These are phyloP conservation scores for Acromyrmex echinatior DNA, from an alignment of 1,140 invertebrate species.

Conservation along the genomic window DNA sequence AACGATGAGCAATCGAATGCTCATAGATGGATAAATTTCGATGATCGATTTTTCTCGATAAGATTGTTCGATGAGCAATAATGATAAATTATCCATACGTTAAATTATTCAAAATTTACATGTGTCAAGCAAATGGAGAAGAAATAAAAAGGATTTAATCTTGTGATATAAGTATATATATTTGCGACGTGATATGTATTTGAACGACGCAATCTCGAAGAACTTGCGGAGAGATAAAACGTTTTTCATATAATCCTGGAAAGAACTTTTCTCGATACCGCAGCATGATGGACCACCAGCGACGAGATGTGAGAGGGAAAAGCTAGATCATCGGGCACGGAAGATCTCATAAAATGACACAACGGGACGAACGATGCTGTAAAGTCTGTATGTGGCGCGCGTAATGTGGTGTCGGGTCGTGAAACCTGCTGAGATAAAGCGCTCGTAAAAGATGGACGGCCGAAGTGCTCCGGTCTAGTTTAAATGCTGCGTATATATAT, in stretches of 20 bases:
- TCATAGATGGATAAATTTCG: constrained; percentile 18
- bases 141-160: background rate
- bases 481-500: constrained; percentile 10
- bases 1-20: too few species aligned
- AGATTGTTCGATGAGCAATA: background rate
- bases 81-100: background rate
- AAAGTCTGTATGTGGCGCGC: constrained; percentile 52
- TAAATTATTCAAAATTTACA: background rate
- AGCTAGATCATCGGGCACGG: constrained; percentile 33
- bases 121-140: background rate
- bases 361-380: constrained; percentile 42
- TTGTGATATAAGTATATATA: background rate
- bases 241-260: background rate
- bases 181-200: background rate
- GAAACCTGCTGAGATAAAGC: constrained; percentile 61
- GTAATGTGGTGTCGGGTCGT: constrained; percentile 67
- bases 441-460: constrained; percentile 64
- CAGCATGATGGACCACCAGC: constrained; percentile 41
- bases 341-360: constrained; percentile 53
- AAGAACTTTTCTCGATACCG: constrained; percentile 31
- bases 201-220: background rate
- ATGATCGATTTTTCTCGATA: background rate
- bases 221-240: background rate
- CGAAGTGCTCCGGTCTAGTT: constrained; percentile 58
- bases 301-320: background rate